Base-by-base conservation (phyloP, 2,888 invertebrate species). In the Tipula vernalis region DNA sequence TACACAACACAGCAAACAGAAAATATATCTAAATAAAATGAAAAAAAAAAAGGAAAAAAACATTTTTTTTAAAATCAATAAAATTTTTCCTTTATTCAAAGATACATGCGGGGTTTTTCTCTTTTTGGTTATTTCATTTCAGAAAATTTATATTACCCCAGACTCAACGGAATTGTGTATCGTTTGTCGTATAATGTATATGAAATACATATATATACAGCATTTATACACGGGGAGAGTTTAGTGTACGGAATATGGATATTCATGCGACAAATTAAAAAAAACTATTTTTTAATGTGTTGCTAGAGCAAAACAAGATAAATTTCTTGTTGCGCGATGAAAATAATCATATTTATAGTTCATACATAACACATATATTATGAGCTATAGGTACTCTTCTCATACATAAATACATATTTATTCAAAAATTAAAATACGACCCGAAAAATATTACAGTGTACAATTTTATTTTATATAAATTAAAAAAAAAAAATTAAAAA, bases 21-120 rank as follows among this genome's bases (percentile, higher is more conserved):
- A 71, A 28, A 71, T 71, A 71, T 71, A 71, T 71, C 71, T 71
- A 71, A 71, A 71, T 71, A 71, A 71, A 71, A 71, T 71, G 71
- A 28, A 71, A 71, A 71, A 51, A 12, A 28, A 10, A 71, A 71
- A 28, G 28, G 28, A 71, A 57, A 57, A 57, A 57, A 57, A 57
- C n/a, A 57, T 28, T 28, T 71, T 71, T 71, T 71, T 71, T 71
- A 28, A 71, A 71, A 71, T 71, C 71, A 71, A 71, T 71, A 71
- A 71, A 71, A 71, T 71, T 71, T 71, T 71, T 71, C 71, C 71
- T 71, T 71, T 71, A 71, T 71, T 71, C 71, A 71, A 71, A 71
- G 71, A 71, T 71, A 71, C 71, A 71, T 71, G 71, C 71, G 71
- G 71, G 71, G 71, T 71, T 71, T 71, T 71, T 71, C 71, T 71